Conservation (phyloP, 2,797 vertebrate genomes). For the Poecilia gillii region DNA sequence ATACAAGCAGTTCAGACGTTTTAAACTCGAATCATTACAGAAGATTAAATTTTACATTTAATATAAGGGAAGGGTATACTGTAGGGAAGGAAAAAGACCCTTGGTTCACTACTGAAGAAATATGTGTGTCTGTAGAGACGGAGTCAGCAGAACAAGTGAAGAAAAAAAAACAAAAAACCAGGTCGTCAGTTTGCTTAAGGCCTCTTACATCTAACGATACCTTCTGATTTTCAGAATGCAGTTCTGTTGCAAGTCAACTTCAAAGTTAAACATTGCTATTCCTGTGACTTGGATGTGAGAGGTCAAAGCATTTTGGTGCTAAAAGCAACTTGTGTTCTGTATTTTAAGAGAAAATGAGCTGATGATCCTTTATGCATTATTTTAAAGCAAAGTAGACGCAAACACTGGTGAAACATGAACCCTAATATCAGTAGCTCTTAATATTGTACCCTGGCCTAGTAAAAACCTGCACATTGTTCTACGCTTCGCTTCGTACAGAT, state of each 20-base stretch:
- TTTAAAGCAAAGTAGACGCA: neutral
- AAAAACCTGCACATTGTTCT: no score
- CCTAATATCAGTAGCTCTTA: neutral
- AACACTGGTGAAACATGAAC: neutral
- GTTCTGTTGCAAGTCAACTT: neutral
- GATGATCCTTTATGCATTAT: neutral
- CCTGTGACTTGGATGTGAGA: neutral
- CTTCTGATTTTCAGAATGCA: neutral
- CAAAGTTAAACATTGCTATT: neutral
- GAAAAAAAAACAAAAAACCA: neutral
- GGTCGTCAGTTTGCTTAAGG: neutral
- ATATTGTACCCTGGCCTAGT: neutral
- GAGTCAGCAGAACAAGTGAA: neutral
- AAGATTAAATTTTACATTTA: neutral
- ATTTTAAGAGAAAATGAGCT: neutral
- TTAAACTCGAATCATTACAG: neutral
- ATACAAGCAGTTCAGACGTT: neutral
- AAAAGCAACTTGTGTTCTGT: neutral
- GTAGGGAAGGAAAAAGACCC: neutral
- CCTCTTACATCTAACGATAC: neutral
- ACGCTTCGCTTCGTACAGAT: no score
- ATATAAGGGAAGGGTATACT: neutral
- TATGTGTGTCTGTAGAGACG: neutral
- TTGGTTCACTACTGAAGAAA: neutral
- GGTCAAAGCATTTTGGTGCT: neutral